These are phyloP conservation scores for Colinus virginianus DNA, from an alignment of 2,113 vertebrate genomes.

Conservation along the genomic window DNA sequence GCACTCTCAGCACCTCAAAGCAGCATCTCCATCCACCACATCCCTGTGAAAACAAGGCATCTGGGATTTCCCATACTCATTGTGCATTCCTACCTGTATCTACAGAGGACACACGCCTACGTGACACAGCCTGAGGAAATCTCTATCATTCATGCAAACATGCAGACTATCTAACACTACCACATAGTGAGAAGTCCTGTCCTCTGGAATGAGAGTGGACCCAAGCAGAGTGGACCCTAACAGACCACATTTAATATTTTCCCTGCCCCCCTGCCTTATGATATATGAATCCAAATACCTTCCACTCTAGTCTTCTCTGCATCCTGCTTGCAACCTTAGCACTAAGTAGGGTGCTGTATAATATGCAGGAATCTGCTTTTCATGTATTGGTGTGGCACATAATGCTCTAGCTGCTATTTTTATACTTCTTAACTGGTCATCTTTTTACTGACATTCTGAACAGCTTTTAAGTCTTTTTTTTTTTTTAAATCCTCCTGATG, in stretches of 20 bases:
- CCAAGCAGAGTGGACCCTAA: not conserved
- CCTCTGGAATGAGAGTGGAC: not conserved
- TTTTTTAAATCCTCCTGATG: not conserved
- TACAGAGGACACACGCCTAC: not conserved
- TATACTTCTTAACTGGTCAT: not conserved
- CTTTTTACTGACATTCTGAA: not conserved
- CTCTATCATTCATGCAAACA: not conserved
- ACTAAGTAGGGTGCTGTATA: not conserved
- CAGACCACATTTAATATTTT: not conserved
- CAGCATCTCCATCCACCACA: rapidly evolving
- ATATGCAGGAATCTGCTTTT: not conserved
- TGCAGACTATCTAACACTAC: rapidly evolving
- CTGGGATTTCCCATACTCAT: not conserved
- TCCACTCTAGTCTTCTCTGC: not conserved
- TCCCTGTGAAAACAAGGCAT: not conserved
- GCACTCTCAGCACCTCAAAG: not conserved
- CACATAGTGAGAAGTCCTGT: not conserved
- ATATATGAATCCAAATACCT: not conserved
- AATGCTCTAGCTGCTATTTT: not conserved
- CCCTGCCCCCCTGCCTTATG: not conserved
- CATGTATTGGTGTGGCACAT: not conserved
- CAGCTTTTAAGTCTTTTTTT: not conserved
- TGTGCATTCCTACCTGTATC: rapidly evolving
- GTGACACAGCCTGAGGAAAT: not conserved
- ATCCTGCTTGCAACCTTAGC: not conserved